Percentiles rank a stretch among this genome's conserved stretches.
Evolutionary conservation across 2,797 vertebrate genomes (phyloP).

Genomic region (Enteromius trimaculatus): DNA sequence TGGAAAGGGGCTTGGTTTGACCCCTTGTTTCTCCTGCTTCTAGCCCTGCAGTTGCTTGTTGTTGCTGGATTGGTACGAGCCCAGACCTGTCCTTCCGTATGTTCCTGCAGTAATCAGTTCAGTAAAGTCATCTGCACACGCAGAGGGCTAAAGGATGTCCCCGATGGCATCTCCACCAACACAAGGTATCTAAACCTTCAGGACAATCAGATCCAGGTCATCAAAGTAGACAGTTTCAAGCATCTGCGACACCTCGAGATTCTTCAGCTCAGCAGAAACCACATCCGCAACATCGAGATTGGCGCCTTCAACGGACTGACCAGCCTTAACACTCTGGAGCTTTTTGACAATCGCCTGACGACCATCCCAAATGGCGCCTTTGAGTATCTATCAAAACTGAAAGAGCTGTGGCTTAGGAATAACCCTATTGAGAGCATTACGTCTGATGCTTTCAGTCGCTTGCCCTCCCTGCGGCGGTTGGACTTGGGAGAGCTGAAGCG

Average conservation of each 20-base stretch:
- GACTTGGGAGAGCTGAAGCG: constrained; percentile 97
- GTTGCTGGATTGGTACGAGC: constrained; percentile 96
- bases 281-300: constrained; percentile 98
- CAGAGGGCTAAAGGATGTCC: constrained; percentile 93
- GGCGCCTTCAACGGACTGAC: constrained; percentile 98
- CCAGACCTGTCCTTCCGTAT: constrained; percentile 96
- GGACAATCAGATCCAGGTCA: constrained; percentile 98
- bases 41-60: constrained; percentile 97
- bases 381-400: constrained; percentile 98
- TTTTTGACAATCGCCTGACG: constrained; percentile 99
- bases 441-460: constrained; percentile 98
- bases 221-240: constrained; percentile 99
- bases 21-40: constrained; percentile 97
- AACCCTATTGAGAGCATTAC: constrained; percentile 99
- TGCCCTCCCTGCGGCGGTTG: constrained; percentile 93
- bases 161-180: constrained; percentile 98
- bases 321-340: constrained; percentile 98
- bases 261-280: constrained; percentile 96
- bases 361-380: constrained; percentile 99
- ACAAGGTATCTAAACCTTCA: constrained; percentile 97
- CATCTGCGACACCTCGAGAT: constrained; percentile 97
- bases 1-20: constrained; percentile 99
- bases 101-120: constrained; percentile 99
- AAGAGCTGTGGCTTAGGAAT: constrained; percentile 97
- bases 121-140: constrained; percentile 98